Evolutionary conservation across 2,113 vertebrate species (phyloP).

Genomic region (Sapajus apella): DNA sequence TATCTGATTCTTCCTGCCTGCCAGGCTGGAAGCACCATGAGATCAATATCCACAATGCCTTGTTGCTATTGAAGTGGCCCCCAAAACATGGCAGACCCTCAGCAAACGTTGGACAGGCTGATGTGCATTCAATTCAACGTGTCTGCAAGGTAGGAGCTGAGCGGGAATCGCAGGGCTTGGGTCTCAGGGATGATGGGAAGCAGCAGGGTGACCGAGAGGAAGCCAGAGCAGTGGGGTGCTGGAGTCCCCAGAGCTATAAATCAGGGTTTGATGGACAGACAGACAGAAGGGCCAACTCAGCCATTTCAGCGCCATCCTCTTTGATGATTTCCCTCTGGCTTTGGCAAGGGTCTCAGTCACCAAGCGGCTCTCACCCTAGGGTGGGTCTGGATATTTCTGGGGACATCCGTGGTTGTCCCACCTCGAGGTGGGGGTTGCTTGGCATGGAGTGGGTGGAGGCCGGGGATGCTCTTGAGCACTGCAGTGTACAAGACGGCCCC

Average conservation of each 20-base stretch:
- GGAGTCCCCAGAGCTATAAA: background rate
- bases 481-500: fast-evolving
- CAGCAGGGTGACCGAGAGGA: background rate
- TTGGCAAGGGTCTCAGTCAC: background rate
- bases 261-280: background rate
- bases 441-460: background rate
- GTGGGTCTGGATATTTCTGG: background rate
- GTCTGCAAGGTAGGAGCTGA: background rate
- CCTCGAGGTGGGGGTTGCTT: fast-evolving
- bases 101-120: background rate
- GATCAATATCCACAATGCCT: background rate
- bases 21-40: background rate
- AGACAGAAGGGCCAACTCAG: background rate
- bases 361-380: background rate
- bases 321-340: background rate
- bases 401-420: background rate
- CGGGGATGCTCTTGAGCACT: background rate
- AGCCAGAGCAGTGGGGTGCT: background rate
- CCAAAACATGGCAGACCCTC: background rate
- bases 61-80: background rate
- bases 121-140: fast-evolving
- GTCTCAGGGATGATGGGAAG: background rate
- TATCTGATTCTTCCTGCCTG: background rate
- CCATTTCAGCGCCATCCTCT: background rate
- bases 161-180: background rate